Evolutionary conservation across 2,113 vertebrate species (phyloP), one percentile per base, ranked within the genome.

Genomic region (Onychostoma macrolepis): DNA sequence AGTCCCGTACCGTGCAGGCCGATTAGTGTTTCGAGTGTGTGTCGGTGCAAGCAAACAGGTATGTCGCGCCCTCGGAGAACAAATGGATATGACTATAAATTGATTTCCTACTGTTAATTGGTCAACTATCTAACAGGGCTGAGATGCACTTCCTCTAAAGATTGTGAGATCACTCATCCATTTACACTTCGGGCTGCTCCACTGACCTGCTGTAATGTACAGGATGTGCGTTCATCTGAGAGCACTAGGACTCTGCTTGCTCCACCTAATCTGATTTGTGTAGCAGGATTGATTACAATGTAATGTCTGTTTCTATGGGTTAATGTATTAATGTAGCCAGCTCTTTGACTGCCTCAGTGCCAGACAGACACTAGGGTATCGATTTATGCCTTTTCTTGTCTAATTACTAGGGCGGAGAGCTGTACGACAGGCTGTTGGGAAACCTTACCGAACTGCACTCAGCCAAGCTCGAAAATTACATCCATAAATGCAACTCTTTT

Each of bases 281-380:
- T 15, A 87, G 87, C 85, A 89, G 93, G 94, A 95, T 94, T 94
- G 94, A 95, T 95, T 93, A 92, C 92, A 87, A 90, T 85, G 88
- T 93, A 93, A 94, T 92, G 93, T 94, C 90, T 92, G 87, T 90
- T 91, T 92, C 92, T 91, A 90, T 91, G 89, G 41, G 90, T 89
- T 77, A 89, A 92, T 88, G 48, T 92, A 89, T 92, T 93, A 93
- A 93, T 92, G 91, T 93, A 89, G 90, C 53, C 50, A 90, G 89
- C 89, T 90, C 87, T 89, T 92, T 88, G 83, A 92, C 89, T 91
- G 92, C 87, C 88, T 91, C 87, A 26, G 89, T 91, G 90, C 91
- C 90, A 91, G 89, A 92, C 91, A 67, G 89, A 92, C 93, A 90
- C 92, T 93, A 90, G 91, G 89, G 90, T 91, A 93, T 92, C 91